Percentiles rank a stretch among this genome's conserved stretches.
phyloP scores from a whole-genome alignment of 2,797 vertebrate genomes.

The Danio choprae region DNA sequence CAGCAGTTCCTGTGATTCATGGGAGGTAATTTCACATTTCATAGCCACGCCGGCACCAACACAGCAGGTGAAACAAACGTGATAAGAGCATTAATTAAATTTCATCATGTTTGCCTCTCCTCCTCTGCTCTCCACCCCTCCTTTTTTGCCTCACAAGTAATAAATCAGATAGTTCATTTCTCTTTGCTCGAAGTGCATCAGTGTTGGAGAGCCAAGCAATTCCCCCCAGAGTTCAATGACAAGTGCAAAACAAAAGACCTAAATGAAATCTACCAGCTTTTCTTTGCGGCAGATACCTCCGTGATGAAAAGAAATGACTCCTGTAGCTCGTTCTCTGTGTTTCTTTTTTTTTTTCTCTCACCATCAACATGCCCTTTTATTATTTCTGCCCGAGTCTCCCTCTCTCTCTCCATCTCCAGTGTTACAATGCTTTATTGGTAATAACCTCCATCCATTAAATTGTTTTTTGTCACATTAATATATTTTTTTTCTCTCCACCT shows the following conservation, averaged over 20 bases:
- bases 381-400: slow-evolving; percentile 55
- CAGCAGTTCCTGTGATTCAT: slow-evolving; percentile 49
- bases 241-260: slow-evolving; percentile 63
- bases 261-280: slow-evolving; percentile 66
- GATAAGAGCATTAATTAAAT: slow-evolving; percentile 63
- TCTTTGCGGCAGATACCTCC: slow-evolving; percentile 57
- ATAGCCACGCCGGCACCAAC: slow-evolving; percentile 21
- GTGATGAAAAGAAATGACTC: slow-evolving; percentile 60
- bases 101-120: slow-evolving; percentile 45
- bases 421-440: slow-evolving; percentile 63
- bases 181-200: slow-evolving; percentile 23
- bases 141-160: slow-evolving; percentile 40
- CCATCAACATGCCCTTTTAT: slow-evolving; percentile 55
- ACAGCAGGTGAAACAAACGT: slow-evolving; percentile 60
- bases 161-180: slow-evolving; percentile 53
- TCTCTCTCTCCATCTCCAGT: slow-evolving; percentile 20
- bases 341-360: slow-evolving; percentile 5
- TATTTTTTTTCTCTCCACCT: slow-evolving; percentile 2
- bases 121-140: slow-evolving; percentile 18
- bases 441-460: slow-evolving; percentile 62
- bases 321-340: slow-evolving; percentile 15
- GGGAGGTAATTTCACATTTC: slow-evolving; percentile 49
- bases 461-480: slow-evolving; percentile 54
- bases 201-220: slow-evolving; percentile 54
- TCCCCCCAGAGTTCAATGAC: slow-evolving; percentile 64